phyloP scores from a whole-genome alignment of 2,888 invertebrate genomes.

The Sesia bembeciformis region DNA sequence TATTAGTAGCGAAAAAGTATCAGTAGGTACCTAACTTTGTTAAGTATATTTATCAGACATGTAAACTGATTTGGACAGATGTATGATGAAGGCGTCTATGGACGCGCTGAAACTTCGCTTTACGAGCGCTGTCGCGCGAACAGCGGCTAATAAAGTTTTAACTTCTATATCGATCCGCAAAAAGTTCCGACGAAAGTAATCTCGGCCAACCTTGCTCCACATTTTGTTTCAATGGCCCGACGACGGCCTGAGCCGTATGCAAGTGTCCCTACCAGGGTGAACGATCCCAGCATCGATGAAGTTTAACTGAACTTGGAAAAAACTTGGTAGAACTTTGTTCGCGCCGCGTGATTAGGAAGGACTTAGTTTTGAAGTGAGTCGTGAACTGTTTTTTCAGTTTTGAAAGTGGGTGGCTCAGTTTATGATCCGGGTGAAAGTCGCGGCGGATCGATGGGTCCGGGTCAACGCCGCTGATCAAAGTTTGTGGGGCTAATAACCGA shows the following conservation, averaged over 20 bases:
- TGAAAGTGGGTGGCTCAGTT: constrained; percentile 73
- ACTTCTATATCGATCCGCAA: constrained; percentile 65
- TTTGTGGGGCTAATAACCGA: constrained; percentile 67
- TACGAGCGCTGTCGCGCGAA: constrained; percentile 40
- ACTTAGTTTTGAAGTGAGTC: constrained; percentile 72
- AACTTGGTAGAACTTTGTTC: constrained; percentile 64
- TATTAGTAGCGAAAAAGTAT: not conserved
- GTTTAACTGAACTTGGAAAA: constrained; percentile 71
- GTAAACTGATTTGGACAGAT: constrained; percentile 2
- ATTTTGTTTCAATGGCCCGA: constrained; percentile 64
- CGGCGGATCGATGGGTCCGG: constrained; percentile 62
- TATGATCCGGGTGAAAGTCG: constrained; percentile 73
- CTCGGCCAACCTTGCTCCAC: constrained; percentile 69
- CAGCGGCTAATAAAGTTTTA: constrained; percentile 59
- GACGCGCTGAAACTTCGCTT: constrained; percentile 27
- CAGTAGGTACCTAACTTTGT: not conserved
- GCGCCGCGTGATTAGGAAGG: constrained; percentile 71
- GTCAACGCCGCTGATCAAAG: constrained; percentile 65
- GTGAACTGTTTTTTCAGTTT: constrained; percentile 70
- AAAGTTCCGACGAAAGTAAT: constrained; percentile 68
- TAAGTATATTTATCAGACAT: constrained; percentile 1
- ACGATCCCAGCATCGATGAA: constrained; percentile 72
- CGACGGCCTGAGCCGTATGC: constrained; percentile 56
- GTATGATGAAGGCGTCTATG: constrained; percentile 11
- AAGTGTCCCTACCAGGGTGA: constrained; percentile 71